Base-by-base conservation (phyloP, 2,113 vertebrate species). In the Loxodonta africana region DNA sequence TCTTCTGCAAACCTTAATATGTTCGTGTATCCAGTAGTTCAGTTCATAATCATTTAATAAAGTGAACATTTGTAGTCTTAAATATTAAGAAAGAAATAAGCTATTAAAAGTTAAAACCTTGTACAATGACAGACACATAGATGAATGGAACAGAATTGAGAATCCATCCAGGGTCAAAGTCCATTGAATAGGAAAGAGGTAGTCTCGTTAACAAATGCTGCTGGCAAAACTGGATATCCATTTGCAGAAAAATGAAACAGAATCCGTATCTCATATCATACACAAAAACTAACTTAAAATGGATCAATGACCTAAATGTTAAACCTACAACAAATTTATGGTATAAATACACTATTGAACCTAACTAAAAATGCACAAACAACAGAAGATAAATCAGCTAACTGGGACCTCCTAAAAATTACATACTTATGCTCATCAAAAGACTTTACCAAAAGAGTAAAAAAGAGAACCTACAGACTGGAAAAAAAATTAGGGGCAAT, bases 61-160 rank as follows among this genome's bases (percentile, higher is more conserved):
- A 97, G 87, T 96, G 88, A 98, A 95, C 74, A 97, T 91, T 96
- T 98, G 94, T 97, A 97, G 57, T 67, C 97, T 97, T 98, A 98
- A 98, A 0, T 0, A 98, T 98, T 98, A 96, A 96, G 84, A 96
- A 97, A 97, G 94, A 97, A 96, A 96, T 48, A 88, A 51, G 30
- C 67, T 88, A 97, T 97, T 97, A 98, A 97, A 98, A 98, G 96
- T 97, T 98, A 98, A 98, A 98, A 93, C 41, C 89, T 60, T 69
- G 28, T 33, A 69, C 30, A 69, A 69, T 6, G 21, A 62, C 4
- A 62, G 60, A 62, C 60, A 62, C 60, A 62, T 62, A 62, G 60
- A 62, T 20, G 5, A 62, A 62, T 23, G 21, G 60, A 62, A 62
- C 4, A 62, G 18, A 57, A 57, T 57, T 57, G 15, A 57, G 11